Percentiles rank a stretch among this genome's conserved stretches.
Evolutionary conservation across 2,113 vertebrate species (phyloP).

Genomic region (Girardinichthys multiradiatus): DNA sequence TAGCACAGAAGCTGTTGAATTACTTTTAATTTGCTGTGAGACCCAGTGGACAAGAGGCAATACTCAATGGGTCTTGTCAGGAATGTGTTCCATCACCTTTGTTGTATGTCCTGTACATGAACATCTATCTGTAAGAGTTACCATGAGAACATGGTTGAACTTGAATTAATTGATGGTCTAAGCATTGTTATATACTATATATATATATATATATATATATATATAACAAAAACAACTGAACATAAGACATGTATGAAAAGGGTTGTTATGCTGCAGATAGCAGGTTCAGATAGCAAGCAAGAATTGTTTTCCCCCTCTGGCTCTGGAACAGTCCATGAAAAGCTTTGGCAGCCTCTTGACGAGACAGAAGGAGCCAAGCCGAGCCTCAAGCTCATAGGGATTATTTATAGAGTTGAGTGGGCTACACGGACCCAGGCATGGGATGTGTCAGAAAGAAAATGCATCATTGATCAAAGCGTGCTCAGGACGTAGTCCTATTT

Average conservation of each 20-base stretch:
- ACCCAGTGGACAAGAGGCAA: too few relatives aligned
- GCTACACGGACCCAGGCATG: conserved; percentile 71
- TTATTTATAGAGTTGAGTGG: conserved; percentile 83
- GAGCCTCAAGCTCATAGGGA: conserved; percentile 67
- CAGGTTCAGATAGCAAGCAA: conserved; percentile 25
- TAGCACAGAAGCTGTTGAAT: too few relatives aligned
- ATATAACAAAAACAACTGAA: not conserved
- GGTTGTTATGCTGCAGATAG: conserved; percentile 29
- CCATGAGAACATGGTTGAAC: not conserved
- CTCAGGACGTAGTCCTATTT: conserved; percentile 51
- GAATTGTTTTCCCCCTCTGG: conserved; percentile 11
- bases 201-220: too few relatives aligned
- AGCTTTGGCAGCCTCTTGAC: conserved; percentile 63
- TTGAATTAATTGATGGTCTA: not conserved
- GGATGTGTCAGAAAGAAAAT: conserved; percentile 76
- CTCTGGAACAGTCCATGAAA: conserved; percentile 37
- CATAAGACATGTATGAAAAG: conserved; percentile 6
- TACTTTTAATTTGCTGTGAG: too few relatives aligned
- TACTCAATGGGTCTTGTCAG: too few relatives aligned
- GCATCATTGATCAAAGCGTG: conserved; percentile 73
- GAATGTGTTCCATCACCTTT: too few relatives aligned
- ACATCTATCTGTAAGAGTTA: too few relatives aligned
- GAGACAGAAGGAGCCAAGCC: conserved; percentile 73
- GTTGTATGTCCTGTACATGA: too few relatives aligned
- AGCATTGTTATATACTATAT: not conserved